phyloP scores from a whole-genome alignment of 1,140 invertebrate genomes.

The Gonatopus flavifemur region DNA sequence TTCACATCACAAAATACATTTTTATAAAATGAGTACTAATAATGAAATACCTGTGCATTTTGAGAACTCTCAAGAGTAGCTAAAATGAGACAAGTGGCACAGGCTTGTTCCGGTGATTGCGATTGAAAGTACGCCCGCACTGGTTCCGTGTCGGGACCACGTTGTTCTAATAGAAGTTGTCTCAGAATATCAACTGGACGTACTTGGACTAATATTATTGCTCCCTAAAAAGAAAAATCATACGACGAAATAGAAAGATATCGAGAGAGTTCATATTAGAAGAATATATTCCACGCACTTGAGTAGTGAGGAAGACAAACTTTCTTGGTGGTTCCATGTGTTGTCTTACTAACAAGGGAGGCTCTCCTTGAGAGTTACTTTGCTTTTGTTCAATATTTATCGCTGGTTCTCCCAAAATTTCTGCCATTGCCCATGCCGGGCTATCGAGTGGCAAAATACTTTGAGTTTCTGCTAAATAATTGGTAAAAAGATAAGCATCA shows the following conservation, averaged over 20 bases:
- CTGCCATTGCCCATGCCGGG: constrained; percentile 78
- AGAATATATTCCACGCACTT: constrained; percentile 52
- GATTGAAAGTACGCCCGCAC: constrained; percentile 85
- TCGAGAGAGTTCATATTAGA: not conserved
- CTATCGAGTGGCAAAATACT: constrained; percentile 79
- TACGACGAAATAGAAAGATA: not conserved
- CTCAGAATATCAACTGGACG: constrained; percentile 84
- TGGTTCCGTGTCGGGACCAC: constrained; percentile 81
- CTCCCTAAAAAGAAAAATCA: constrained; percentile 63
- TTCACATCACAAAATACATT: not conserved
- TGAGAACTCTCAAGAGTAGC: constrained; percentile 73
- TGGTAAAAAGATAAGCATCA: constrained; percentile 67
- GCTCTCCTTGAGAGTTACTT: constrained; percentile 50
- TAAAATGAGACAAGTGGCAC: constrained; percentile 83
- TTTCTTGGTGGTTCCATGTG: constrained; percentile 73
- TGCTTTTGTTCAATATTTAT: constrained; percentile 52
- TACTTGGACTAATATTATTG: constrained; percentile 80
- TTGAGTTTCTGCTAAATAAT: constrained; percentile 72
- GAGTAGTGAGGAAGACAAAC: constrained; percentile 84
- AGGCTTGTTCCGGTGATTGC: constrained; percentile 83
- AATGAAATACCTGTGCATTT: constrained; percentile 65
- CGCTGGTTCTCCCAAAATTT: constrained; percentile 59
- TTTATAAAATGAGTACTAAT: constrained; percentile 7
- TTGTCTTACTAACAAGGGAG: constrained; percentile 73
- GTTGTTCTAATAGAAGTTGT: constrained; percentile 76